Conservation (phyloP, 2,888 invertebrate genomes). For the Platypus cylindrus region DNA sequence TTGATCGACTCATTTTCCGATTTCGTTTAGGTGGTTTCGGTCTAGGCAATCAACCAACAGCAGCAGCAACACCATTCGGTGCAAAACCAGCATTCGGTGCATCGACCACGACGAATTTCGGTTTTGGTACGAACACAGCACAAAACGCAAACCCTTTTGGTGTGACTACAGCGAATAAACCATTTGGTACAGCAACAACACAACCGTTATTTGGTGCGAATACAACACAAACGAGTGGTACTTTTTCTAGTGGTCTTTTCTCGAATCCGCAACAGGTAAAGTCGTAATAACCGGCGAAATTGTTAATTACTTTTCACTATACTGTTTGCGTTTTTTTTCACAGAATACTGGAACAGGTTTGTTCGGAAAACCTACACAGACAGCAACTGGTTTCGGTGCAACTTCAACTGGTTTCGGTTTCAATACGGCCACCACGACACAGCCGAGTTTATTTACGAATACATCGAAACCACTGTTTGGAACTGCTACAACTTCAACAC, state of each 20-base stretch:
- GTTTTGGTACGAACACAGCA: conserved; percentile 38
- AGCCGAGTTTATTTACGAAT: conserved; percentile 24
- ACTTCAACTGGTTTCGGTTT: conserved; percentile 31
- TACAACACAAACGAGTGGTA: conserved; percentile 30
- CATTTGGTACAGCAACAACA: conserved; percentile 36
- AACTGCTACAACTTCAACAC: conserved; percentile 19
- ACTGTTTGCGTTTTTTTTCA: conserved; percentile 19
- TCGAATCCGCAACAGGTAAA: conserved; percentile 25
- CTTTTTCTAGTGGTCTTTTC: conserved; percentile 39
- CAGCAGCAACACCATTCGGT: conserved; percentile 19
- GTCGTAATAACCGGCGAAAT: not conserved
- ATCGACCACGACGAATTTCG: conserved; percentile 20
- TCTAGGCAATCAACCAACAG: conserved; percentile 15
- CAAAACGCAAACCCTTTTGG: conserved; percentile 30
- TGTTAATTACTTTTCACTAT: not conserved
- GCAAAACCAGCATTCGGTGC: conserved; percentile 26
- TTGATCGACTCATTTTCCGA: too few relatives aligned
- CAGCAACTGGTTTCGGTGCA: conserved; percentile 32
- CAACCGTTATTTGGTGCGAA: conserved; percentile 24
- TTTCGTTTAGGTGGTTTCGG: conserved; percentile 16
- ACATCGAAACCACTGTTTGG: conserved; percentile 27
- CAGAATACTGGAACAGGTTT: conserved; percentile 29
- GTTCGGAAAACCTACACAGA: conserved; percentile 37
- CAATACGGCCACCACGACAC: conserved; percentile 21
- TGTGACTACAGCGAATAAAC: conserved; percentile 34